Base-by-base conservation (phyloP, 2,113 vertebrate species). In the Clarias magur region DNA sequence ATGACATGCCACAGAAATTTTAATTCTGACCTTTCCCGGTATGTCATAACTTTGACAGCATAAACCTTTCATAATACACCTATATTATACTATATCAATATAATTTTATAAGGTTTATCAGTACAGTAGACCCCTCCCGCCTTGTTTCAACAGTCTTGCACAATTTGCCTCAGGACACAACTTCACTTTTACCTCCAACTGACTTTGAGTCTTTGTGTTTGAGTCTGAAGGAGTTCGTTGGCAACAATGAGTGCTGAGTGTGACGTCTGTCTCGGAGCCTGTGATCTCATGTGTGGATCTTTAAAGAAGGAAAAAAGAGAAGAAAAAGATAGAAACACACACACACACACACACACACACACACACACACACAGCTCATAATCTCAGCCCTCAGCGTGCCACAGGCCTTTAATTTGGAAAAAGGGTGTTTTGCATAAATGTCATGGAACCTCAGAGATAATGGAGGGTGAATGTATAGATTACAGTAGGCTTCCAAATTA, bases 371-470 rank as follows among this genome's bases (percentile, higher is more conserved):
- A 87, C 67, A 60, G 90, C 83, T 93, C 85, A 87, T 95, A 95
- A 95, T 95, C 90, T 92, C 90, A 93, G 94, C 92, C 92, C 93
- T 88, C 93, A 92, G 91, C 92, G 92, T 91, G 88, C 93, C 91
- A 93, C 91, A 92, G 92, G 93, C 94, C 93, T 95, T 94, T 94
- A 93, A 95, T 95, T 95, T 92, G 85, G 65, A 25, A 91, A 87
- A 94, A 83, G 94, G 93, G 93, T 94, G 94, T 94, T 95, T 92
- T 80, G 62, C 92, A 84, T 85, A 90, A 88, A 91, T 90, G 93
- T 93, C 93, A 91, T 79, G 85, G 92, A 95, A 91, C 86, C 88
- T 83, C 80, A 85, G 86, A 89, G 92, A 94, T 95, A 94, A 95
- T 94, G 60, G 91, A 60, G 83, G 88, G 91, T 93, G 88, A 94